These are phyloP conservation scores for Aphaenogaster floridana DNA, from an alignment of 1,140 invertebrate species.

Conservation along the genomic window DNA sequence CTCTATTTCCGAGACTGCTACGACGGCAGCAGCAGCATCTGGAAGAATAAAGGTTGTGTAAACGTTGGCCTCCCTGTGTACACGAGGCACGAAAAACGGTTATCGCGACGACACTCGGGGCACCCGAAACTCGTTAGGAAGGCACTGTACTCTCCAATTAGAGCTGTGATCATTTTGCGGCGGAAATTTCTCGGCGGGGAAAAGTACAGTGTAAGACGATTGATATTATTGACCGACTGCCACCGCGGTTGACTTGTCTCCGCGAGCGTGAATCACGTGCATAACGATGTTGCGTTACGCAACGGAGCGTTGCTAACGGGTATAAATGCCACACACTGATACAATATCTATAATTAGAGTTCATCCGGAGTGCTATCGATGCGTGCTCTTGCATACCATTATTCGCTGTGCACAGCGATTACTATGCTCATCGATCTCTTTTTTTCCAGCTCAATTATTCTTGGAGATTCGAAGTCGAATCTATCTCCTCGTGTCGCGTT, in stretches of 20 bases:
- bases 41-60: conserved; percentile 70
- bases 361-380: neutral
- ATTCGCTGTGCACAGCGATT: neutral
- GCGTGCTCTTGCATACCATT: neutral
- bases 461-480: neutral
- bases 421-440: neutral
- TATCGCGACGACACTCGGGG: conserved; percentile 57
- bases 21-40: conserved; percentile 58
- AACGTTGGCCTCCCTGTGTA: conserved; percentile 64
- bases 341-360: conserved; percentile 54
- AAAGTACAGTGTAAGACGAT: neutral
- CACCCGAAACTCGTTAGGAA: neutral
- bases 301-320: conserved; percentile 5
- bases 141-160: neutral
- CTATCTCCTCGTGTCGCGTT: no score
- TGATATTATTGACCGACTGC: conserved; percentile 31
- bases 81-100: conserved; percentile 59
- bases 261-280: neutral
- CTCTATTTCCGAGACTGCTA: conserved; percentile 42
- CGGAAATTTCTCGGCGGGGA: neutral
- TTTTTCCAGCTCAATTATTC: neutral
- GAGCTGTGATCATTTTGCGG: conserved; percentile 14
- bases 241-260: neutral
- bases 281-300: conserved; percentile 36
- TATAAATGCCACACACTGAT: neutral